phyloP scores from a whole-genome alignment of 2,797 vertebrate species.

The Cossypha dichroa region DNA sequence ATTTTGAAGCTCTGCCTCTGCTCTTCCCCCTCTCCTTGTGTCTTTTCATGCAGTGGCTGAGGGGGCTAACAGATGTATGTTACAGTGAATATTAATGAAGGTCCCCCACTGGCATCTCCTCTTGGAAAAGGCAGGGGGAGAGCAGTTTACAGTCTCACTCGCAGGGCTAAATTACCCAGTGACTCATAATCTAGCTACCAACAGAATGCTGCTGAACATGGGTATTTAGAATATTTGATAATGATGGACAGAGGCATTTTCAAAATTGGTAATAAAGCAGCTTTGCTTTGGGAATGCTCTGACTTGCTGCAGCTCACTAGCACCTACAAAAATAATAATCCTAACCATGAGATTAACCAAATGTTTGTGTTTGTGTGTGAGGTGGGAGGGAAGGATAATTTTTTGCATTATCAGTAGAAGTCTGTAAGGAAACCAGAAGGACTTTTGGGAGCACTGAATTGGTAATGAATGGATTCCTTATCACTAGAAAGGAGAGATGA shows the following conservation, averaged over 20 bases:
- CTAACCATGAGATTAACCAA: neutral
- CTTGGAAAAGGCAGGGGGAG: constrained; percentile 15
- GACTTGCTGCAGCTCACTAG: neutral
- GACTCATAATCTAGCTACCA: constrained; percentile 49
- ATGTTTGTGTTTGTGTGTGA: neutral
- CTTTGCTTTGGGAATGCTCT: neutral
- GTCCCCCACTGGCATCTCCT: constrained; percentile 60
- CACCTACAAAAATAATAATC: neutral
- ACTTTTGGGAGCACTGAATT: neutral
- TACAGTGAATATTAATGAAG: constrained; percentile 77
- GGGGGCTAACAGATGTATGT: constrained; percentile 66
- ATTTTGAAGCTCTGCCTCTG: constrained; percentile 1
- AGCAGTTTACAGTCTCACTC: constrained; percentile 31
- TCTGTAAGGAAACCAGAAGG: neutral
- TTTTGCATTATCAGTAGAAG: neutral
- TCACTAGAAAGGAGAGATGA: neutral
- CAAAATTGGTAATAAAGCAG: constrained; percentile 21
- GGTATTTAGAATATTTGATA: constrained; percentile 41
- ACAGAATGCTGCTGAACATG: neutral
- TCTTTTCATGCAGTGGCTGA: constrained; percentile 45
- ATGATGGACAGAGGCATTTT: constrained; percentile 5
- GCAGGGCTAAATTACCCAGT: constrained; percentile 43
- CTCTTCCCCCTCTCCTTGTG: constrained; percentile 34
- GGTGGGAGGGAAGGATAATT: neutral
- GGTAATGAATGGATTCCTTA: neutral